These are phyloP conservation scores for Enteromius unitaeniatus DNA, from an alignment of 2,797 vertebrate species.

Conservation along the genomic window DNA sequence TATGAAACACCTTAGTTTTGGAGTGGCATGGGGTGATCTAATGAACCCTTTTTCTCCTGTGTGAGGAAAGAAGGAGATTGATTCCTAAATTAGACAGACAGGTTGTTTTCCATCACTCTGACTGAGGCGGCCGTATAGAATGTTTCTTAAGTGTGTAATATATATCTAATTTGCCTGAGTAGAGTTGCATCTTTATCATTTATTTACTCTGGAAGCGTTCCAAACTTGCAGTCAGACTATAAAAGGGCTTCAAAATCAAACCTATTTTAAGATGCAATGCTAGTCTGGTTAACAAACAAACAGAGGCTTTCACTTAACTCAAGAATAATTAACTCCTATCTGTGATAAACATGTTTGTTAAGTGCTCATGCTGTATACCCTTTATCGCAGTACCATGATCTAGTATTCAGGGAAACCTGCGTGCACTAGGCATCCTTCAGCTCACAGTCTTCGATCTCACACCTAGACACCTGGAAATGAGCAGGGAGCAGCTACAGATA, in stretches of 20 bases:
- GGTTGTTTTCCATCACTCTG: slow-evolving; percentile 51
- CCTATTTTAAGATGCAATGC: neutral
- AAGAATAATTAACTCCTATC: neutral
- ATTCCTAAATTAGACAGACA: slow-evolving; percentile 53
- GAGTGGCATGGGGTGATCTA: slow-evolving; percentile 56
- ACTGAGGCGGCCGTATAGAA: slow-evolving; percentile 14
- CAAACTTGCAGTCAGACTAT: neutral
- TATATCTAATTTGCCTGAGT: slow-evolving; percentile 54
- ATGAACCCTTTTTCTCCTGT: slow-evolving; percentile 58
- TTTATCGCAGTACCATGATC: neutral
- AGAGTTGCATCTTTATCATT: slow-evolving; percentile 10
- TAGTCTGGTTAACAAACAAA: neutral
- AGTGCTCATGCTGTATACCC: neutral
- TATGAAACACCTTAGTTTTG: slow-evolving; percentile 65
- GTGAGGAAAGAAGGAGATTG: slow-evolving; percentile 51
- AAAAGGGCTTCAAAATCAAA: slow-evolving; percentile 12
- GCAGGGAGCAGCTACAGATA: slow-evolving; percentile 15
- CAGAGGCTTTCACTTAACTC: neutral
- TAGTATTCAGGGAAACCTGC: neutral
- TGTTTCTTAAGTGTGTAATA: slow-evolving; percentile 51
- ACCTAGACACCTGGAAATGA: slow-evolving; percentile 25
- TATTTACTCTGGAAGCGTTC: slow-evolving; percentile 11
- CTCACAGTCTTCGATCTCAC: slow-evolving; percentile 22
- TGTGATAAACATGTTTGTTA: neutral
- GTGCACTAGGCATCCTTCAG: neutral